These are phyloP conservation scores for Oreocharis arfaki DNA, from an alignment of 2,113 vertebrate species.

Conservation along the genomic window DNA sequence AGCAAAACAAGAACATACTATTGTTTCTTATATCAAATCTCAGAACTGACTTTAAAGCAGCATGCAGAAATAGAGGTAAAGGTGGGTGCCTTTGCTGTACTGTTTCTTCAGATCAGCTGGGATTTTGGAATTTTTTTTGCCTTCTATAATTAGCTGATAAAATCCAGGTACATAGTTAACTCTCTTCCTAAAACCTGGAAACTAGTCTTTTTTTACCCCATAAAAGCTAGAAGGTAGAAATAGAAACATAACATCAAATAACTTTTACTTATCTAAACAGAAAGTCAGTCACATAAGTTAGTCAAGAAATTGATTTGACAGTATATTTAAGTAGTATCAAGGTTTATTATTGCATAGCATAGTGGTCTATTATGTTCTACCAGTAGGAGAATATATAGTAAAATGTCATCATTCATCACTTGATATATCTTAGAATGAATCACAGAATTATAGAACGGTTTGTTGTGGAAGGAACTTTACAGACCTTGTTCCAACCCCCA, in stretches of 20 bases:
- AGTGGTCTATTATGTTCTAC: not conserved
- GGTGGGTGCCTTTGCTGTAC: not conserved
- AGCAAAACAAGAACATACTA: not conserved
- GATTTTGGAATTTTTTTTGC: not conserved
- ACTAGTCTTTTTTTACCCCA: not conserved
- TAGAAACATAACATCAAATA: not conserved
- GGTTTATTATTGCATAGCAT: not conserved
- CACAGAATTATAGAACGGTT: not conserved
- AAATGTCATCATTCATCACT: not conserved
- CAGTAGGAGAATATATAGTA: not conserved
- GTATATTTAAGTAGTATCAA: not conserved
- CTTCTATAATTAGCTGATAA: not conserved
- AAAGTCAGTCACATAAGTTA: not conserved
- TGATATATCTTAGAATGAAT: not conserved
- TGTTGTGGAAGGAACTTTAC: not conserved
- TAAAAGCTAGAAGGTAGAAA: not conserved
- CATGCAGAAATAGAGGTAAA: not conserved
- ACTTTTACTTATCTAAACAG: not conserved
- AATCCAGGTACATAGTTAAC: not conserved
- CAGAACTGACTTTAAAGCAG: not conserved
- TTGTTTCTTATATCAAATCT: not conserved
- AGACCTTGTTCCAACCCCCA: not conserved
- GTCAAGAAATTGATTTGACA: not conserved
- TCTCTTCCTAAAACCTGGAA: not conserved
- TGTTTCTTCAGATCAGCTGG: not conserved